Percentiles rank a stretch among this genome's conserved stretches.
Conservation (phyloP, 2,113 vertebrate species). For the Cottus gobio region DNA sequence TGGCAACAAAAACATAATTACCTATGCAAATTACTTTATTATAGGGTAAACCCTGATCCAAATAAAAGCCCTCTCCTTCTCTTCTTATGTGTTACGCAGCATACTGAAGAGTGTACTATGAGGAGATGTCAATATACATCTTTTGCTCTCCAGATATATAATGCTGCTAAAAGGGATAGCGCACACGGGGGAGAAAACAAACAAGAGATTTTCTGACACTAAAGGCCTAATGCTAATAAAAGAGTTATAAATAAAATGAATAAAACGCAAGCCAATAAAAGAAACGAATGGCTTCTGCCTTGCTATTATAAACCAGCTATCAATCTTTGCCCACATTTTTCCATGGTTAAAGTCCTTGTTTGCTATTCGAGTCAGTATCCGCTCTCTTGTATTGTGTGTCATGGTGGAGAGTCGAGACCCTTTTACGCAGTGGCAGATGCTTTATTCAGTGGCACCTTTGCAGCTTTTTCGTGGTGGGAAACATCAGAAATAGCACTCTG, state of each 20-base stretch:
- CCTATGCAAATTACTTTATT: constrained; percentile 70
- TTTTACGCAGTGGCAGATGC: constrained; percentile 71
- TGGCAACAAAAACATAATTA: constrained; percentile 62
- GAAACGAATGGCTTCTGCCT: constrained; percentile 53
- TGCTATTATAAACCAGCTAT: constrained; percentile 53
- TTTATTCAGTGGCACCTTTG: constrained; percentile 75
- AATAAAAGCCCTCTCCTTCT: constrained; percentile 34
- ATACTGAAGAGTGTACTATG: constrained; percentile 19
- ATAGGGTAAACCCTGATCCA: constrained; percentile 51
- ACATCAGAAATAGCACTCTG: constrained; percentile 80
- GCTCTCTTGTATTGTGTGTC: constrained; percentile 70
- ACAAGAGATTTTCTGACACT: constrained; percentile 50
- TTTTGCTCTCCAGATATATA: constrained; percentile 39
- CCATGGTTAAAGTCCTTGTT: constrained; percentile 66
- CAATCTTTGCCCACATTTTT: constrained; percentile 66
- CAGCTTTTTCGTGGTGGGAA: constrained; percentile 79
- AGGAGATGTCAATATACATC: constrained; percentile 17
- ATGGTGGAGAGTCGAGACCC: constrained; percentile 58
- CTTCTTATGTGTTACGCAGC: constrained; percentile 18
- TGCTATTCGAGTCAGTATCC: constrained; percentile 66
- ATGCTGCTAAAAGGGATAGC: constrained; percentile 39
- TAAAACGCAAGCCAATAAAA: constrained; percentile 57
- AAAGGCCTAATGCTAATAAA: constrained; percentile 57
- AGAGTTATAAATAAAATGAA: constrained; percentile 60
- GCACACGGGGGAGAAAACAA: constrained; percentile 46